Conservation (phyloP, 2,797 vertebrate genomes). For the Tinamus major region DNA sequence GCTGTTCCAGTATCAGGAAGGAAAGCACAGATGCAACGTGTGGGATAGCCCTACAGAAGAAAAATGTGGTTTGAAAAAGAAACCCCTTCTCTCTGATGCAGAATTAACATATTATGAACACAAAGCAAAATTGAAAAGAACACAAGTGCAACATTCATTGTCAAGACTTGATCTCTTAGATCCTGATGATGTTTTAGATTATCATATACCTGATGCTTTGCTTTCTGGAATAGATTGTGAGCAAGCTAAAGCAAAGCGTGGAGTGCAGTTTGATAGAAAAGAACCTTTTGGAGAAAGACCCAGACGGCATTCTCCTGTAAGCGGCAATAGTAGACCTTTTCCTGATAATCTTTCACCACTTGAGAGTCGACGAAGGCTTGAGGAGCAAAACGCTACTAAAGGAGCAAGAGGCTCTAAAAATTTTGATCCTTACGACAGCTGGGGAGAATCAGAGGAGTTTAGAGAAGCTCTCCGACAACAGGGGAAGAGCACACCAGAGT, state of each 20-base stretch:
- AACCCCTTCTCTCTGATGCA: constrained; percentile 86
- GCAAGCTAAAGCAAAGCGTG: constrained; percentile 81
- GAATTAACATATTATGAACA: constrained; percentile 94
- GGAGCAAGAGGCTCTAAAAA: constrained; percentile 78
- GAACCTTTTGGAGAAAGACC: constrained; percentile 79
- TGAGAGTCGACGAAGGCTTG: constrained; percentile 81
- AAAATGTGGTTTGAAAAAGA: constrained; percentile 84
- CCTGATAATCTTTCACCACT: constrained; percentile 78
- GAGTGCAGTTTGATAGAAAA: constrained; percentile 81
- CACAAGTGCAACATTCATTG: constrained; percentile 89
- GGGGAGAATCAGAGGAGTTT: constrained; percentile 48
- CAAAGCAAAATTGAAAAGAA: constrained; percentile 94
- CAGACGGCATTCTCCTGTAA: constrained; percentile 82
- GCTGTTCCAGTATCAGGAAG: constrained; percentile 97
- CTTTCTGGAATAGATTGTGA: constrained; percentile 83
- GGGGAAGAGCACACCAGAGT: constrained; percentile 40
- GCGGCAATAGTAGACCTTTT: constrained; percentile 78
- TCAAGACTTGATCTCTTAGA: constrained; percentile 81
- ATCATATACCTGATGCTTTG: constrained; percentile 79
- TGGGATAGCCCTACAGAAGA: constrained; percentile 87
- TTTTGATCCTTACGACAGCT: constrained; percentile 74
- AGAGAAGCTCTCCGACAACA: constrained; percentile 58
- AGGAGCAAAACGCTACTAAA: constrained; percentile 81
- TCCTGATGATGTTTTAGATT: constrained; percentile 82
- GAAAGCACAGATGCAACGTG: constrained; percentile 88